Evolutionary conservation across 37 sponge, comb jelly and placozoan genomes (phyloP).

Genomic region (Ianthella basta): DNA sequence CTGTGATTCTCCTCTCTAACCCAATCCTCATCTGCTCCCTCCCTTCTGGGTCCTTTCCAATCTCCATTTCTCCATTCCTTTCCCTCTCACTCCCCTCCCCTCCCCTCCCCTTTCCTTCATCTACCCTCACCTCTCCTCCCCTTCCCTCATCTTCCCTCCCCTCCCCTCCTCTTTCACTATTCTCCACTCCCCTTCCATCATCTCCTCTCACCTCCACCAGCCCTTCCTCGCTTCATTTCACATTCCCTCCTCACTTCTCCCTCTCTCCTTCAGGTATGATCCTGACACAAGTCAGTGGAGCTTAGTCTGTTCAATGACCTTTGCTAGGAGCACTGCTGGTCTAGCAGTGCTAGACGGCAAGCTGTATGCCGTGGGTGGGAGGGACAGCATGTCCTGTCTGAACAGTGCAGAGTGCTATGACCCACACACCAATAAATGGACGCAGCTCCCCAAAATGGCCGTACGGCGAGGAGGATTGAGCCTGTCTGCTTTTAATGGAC

Average conservation of each 20-base stretch:
- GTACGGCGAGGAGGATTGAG: conserved; percentile 72
- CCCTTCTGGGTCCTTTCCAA: no score
- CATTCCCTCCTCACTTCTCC: no score
- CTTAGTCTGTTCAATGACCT: conserved; percentile 62
- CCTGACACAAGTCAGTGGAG: conserved; percentile 73
- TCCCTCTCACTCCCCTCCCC: no score
- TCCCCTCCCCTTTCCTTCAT: no score
- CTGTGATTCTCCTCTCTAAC: no score
- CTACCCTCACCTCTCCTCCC: no score
- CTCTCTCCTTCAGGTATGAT: conserved; percentile 66
- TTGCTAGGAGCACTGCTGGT: conserved; percentile 79
- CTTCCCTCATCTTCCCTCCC: background rate
- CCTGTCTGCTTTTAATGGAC: conserved; percentile 54
- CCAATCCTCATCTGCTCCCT: no score
- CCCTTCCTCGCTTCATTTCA: no score
- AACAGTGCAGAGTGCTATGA: conserved; percentile 80
- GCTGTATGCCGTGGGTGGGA: conserved; percentile 75
- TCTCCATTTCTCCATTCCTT: no score
- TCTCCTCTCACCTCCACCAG: background rate
- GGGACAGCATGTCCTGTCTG: conserved; percentile 75
- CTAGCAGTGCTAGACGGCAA: conserved; percentile 69
- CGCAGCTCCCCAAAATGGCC: conserved; percentile 58
- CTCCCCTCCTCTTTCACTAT: background rate
- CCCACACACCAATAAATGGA: conserved; percentile 82
- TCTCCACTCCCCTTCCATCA: background rate